Evolutionary conservation across 2,797 vertebrate species (phyloP).

Genomic region (Leptatherina wallacei): DNA sequence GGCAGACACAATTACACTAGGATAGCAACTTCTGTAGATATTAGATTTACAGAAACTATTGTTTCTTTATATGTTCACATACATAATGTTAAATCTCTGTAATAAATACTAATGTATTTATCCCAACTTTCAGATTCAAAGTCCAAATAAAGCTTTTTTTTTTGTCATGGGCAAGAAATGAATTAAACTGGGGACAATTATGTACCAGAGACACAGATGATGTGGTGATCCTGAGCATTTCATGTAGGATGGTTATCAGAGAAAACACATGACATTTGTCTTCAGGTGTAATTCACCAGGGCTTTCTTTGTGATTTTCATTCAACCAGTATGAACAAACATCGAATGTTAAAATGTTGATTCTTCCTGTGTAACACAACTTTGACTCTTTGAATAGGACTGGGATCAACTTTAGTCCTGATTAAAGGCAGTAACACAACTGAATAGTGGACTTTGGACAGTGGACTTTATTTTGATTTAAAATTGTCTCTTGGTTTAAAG

Average conservation of each 20-base stretch:
- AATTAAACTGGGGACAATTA: conserved; percentile 7
- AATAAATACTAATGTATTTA: conserved; percentile 25
- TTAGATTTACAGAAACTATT: conserved; percentile 1
- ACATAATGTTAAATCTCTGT: conserved; percentile 22
- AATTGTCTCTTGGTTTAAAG: too few relatives aligned
- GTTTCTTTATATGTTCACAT: conserved; percentile 17
- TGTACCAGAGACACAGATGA: not conserved
- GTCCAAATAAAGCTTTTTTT: conserved; percentile 39
- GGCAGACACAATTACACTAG: conserved; percentile 8
- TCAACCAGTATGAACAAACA: not conserved
- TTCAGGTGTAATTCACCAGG: not conserved
- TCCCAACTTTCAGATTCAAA: conserved; percentile 19
- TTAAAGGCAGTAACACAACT: too few relatives aligned
- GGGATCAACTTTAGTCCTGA: too few relatives aligned
- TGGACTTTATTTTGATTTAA: too few relatives aligned
- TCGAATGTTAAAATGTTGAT: not conserved
- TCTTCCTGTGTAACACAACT: not conserved
- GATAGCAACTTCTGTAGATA: conserved; percentile 6
- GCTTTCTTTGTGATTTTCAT: not conserved
- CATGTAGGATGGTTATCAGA: not conserved
- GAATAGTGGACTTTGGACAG: too few relatives aligned
- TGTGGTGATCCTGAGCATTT: conserved; percentile 12
- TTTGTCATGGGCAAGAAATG: conserved; percentile 36
- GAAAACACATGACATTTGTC: not conserved
- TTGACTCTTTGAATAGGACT: too few relatives aligned